Base-by-base conservation (phyloP, 2,113 vertebrate species). In the Meles meles region DNA sequence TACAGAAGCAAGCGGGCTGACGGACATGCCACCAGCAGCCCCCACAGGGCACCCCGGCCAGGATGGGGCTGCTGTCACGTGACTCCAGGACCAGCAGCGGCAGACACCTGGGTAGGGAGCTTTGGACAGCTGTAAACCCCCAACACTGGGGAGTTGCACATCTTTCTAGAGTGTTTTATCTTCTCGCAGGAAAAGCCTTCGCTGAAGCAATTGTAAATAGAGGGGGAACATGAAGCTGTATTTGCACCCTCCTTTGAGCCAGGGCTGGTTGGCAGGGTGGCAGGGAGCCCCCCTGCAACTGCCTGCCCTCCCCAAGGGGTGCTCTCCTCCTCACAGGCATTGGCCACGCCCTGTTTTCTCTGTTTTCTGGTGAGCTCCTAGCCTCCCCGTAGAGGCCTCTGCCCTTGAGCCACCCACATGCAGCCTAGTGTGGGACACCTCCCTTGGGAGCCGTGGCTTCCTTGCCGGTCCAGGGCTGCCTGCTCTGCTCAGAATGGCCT, bases 1-100 rank as follows among this genome's bases (percentile, higher is more conserved):
- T 2, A 31, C 29, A 21, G 44, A 34, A 5, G 18, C 4, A 2
- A 6, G 29, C 1, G 10, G 12, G 25, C 42, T 1, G 72, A 29
- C 13, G 3, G 39, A 55, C 52, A 55, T 0, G 2, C 7, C 14
- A 14, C 25, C 72, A 15, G 72, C 72, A 15, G 42, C 14, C 4
- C 27, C 72, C 42, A 0, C 13, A 7, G 5, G 71, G 39, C 39
- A 7, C 7, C 72, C 21, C 13, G 39, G 12, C 52, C 37, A 6
- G n/a, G 71, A 7, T 2, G 0, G 0, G 37, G 37, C 71, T 25
- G 21, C 31, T 34, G 65, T 67, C 65, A 15, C 3, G 5, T 34
- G 65, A 55, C 77, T 23, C 21, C 20, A 4, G 49, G 79, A 14
- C 21, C 13, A 13, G 6, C 5, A 3, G 69, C 17, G 3, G 6